A percentile compares a stretch with the other conserved stretches of the same genome.
Conservation (phyloP, 2,797 vertebrate species). For the Xerus rutilus region DNA sequence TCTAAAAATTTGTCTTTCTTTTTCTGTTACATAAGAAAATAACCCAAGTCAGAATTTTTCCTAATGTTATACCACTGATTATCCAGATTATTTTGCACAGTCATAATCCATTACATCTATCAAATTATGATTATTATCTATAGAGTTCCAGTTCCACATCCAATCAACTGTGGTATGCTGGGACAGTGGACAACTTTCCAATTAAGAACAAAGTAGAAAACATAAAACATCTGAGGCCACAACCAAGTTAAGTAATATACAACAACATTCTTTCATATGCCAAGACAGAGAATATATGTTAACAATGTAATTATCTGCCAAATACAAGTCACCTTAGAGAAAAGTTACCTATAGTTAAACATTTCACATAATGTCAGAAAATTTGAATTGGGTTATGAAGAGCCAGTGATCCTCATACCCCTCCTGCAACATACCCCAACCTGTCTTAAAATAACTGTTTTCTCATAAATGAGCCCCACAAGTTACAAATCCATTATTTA, state of each 20-base stretch:
- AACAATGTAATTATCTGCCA: background rate
- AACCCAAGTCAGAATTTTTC: background rate
- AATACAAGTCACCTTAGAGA: background rate
- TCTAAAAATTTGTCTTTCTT: conserved; percentile 42
- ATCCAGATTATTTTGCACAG: background rate
- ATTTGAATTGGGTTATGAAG: background rate
- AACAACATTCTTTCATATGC: background rate
- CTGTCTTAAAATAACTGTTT: background rate
- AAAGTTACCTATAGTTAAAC: background rate
- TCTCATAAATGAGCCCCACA: background rate
- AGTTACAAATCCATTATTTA: background rate
- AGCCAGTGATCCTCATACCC: background rate
- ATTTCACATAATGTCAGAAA: background rate
- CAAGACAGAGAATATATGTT: background rate
- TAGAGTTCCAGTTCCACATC: background rate
- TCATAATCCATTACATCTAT: background rate
- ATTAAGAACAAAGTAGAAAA: background rate
- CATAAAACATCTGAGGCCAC: background rate
- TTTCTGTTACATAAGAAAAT: background rate
- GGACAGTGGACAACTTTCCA: background rate
- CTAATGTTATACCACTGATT: background rate
- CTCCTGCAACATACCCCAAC: fast-evolving
- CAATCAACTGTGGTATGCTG: background rate
- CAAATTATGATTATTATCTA: background rate
- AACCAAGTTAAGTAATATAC: background rate